phyloP scores from a whole-genome alignment of 2,113 vertebrate species.

The Ranitomeya imitator region DNA sequence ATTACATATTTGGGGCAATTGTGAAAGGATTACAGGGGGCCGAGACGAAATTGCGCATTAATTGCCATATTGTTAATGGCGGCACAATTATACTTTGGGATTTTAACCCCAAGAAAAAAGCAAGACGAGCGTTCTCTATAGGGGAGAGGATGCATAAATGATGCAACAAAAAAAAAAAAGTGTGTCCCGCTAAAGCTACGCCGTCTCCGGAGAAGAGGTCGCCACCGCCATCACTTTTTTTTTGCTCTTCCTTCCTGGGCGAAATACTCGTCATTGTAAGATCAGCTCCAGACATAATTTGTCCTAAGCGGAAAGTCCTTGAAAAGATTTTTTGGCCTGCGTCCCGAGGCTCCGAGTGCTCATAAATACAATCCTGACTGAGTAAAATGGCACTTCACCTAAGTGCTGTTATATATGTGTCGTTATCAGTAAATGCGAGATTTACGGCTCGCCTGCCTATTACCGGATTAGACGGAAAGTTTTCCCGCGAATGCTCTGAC shows the following conservation, averaged over 20 bases:
- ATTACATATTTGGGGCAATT: too few relatives aligned
- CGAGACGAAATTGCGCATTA: too few relatives aligned
- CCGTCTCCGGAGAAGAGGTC: too few relatives aligned
- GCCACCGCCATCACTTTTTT: neutral
- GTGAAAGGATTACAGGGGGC: too few relatives aligned
- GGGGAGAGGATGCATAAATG: neutral
- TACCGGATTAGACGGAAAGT: slow-evolving; percentile 41
- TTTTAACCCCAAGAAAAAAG: too few relatives aligned
- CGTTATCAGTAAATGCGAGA: slow-evolving; percentile 55
- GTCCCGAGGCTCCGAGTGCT: slow-evolving; percentile 34
- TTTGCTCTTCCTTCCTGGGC: neutral
- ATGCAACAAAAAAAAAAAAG: neutral
- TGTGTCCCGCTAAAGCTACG: neutral
- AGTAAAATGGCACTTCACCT: slow-evolving; percentile 53
- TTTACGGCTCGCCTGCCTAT: slow-evolving; percentile 41
- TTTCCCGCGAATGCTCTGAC: slow-evolving; percentile 21
- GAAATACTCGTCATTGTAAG: slow-evolving; percentile 18
- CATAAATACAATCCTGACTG: slow-evolving; percentile 52
- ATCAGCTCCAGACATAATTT: slow-evolving; percentile 26
- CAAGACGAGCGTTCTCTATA: neutral
- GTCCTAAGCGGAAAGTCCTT: slow-evolving; percentile 55
- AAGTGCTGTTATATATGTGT: slow-evolving; percentile 57
- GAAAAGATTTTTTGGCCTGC: slow-evolving; percentile 45
- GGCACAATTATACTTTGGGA: too few relatives aligned
- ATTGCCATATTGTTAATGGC: too few relatives aligned